Evolutionary conservation across 2,113 vertebrate species (phyloP).

Genomic region (Taurulus bubalis): DNA sequence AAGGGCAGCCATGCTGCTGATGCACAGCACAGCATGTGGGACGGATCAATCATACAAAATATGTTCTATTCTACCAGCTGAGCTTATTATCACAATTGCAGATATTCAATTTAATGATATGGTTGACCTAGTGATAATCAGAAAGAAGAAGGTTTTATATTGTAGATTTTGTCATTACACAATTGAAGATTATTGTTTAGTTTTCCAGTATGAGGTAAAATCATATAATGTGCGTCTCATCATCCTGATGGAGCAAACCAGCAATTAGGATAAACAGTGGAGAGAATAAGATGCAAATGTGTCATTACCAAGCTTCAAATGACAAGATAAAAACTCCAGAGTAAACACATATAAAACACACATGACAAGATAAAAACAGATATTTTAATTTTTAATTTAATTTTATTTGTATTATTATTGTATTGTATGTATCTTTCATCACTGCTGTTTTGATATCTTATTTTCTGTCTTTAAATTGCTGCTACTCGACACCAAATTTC

Average conservation of each 20-base stretch:
- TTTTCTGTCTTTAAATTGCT: too few relatives aligned
- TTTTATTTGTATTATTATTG: too few relatives aligned
- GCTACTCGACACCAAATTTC: too few relatives aligned
- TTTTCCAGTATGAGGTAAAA: neutral
- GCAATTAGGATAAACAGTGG: conserved; percentile 2
- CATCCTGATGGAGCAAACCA: neutral
- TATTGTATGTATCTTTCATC: too few relatives aligned
- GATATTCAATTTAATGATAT: neutral
- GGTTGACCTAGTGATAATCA: neutral
- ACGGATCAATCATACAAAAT: neutral
- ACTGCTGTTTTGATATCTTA: too few relatives aligned
- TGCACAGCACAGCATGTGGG: neutral
- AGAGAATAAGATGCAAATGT: neutral
- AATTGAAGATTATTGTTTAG: neutral
- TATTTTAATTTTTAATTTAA: too few relatives aligned
- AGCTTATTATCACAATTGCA: neutral
- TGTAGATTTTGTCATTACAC: neutral
- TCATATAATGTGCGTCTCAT: neutral
- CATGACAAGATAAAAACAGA: too few relatives aligned
- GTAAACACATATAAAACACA: neutral
- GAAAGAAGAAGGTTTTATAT: neutral
- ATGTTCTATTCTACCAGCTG: neutral
- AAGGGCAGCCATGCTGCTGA: neutral
- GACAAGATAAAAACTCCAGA: neutral
- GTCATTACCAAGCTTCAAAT: neutral